Percentiles rank a stretch among this genome's conserved stretches.
These are phyloP conservation scores for Girardinus metallicus DNA, from an alignment of 2,797 vertebrate genomes.

Conservation along the genomic window DNA sequence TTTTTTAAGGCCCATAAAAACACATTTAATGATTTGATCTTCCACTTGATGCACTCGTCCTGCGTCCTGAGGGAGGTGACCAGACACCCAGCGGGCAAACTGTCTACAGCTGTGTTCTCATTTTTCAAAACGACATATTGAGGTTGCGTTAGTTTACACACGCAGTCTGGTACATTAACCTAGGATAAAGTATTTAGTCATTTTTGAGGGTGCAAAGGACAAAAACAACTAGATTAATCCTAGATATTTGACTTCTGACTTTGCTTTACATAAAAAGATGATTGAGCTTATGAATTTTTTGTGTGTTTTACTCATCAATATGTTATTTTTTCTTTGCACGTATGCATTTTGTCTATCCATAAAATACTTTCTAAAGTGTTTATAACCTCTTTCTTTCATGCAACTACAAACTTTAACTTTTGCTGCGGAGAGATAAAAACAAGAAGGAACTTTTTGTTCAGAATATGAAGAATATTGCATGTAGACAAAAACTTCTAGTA, in stretches of 20 bases:
- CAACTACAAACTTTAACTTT: background rate
- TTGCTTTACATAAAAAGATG: background rate
- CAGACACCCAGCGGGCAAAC: conserved; percentile 24
- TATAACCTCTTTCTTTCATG: background rate
- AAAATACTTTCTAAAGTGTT: background rate
- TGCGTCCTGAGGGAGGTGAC: conserved; percentile 5
- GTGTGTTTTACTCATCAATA: background rate
- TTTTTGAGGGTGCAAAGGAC: background rate
- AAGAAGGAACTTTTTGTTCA: background rate
- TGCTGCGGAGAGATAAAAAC: background rate
- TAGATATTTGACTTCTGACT: background rate
- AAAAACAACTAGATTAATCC: background rate
- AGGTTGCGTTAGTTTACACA: conserved; percentile 25
- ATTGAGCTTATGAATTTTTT: background rate
- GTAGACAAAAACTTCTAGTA: too few relatives aligned
- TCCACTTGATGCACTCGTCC: conserved; percentile 34
- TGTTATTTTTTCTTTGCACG: background rate
- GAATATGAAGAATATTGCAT: background rate
- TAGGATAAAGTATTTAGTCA: conserved; percentile 16
- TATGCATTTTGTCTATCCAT: background rate
- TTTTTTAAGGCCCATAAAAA: conserved; percentile 13
- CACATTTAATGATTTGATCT: conserved; percentile 17
- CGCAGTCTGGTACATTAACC: conserved; percentile 11
- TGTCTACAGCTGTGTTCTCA: conserved; percentile 38
- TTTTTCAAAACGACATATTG: conserved; percentile 49